These are phyloP conservation scores for Drosophila dives DNA, from an alignment of 2,888 invertebrate genomes.

Conservation along the genomic window DNA sequence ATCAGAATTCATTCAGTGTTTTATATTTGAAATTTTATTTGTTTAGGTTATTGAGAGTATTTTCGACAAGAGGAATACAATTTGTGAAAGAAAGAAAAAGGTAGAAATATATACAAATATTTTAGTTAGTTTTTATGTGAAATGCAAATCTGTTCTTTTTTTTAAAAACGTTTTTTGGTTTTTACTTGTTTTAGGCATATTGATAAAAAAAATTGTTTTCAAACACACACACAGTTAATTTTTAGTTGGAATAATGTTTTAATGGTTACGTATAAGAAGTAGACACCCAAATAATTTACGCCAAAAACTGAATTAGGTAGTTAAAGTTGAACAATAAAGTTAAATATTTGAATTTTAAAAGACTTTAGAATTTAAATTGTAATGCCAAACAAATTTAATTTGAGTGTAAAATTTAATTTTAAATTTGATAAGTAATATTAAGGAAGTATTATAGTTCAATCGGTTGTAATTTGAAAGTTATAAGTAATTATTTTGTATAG, in stretches of 20 bases:
- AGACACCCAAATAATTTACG: conserved; percentile 67
- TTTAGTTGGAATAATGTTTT: conserved; percentile 50
- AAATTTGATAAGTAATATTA: conserved; percentile 19
- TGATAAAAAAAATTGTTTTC: conserved; percentile 36
- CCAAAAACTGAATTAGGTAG: conserved; percentile 49
- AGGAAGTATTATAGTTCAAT: conserved; percentile 25
- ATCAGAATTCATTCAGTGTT: conserved; percentile 69
- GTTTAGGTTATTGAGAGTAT: conserved; percentile 45
- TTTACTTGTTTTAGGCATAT: conserved; percentile 36
- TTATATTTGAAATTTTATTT: conserved; percentile 44
- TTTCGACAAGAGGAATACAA: conserved; percentile 62
- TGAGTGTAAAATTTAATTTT: conserved; percentile 18
- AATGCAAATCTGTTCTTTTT: conserved; percentile 56
- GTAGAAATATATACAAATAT: conserved; percentile 80
- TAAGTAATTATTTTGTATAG: conserved; percentile 15
- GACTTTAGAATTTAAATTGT: conserved; percentile 17
- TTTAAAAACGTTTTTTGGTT: conserved; percentile 7
- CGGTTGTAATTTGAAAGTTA: conserved; percentile 9
- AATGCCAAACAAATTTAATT: conserved; percentile 23
- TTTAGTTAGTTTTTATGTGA: conserved; percentile 67
- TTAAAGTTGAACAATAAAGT: conserved; percentile 42
- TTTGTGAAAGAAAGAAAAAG: conserved; percentile 71
- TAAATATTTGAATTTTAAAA: conserved; percentile 33
- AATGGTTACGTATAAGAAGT: conserved; percentile 46
- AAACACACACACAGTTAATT: conserved; percentile 60